A percentile compares a stretch with the other conserved stretches of the same genome.
Conservation (phyloP, 2,113 vertebrate species). For the Symphodus melops region DNA sequence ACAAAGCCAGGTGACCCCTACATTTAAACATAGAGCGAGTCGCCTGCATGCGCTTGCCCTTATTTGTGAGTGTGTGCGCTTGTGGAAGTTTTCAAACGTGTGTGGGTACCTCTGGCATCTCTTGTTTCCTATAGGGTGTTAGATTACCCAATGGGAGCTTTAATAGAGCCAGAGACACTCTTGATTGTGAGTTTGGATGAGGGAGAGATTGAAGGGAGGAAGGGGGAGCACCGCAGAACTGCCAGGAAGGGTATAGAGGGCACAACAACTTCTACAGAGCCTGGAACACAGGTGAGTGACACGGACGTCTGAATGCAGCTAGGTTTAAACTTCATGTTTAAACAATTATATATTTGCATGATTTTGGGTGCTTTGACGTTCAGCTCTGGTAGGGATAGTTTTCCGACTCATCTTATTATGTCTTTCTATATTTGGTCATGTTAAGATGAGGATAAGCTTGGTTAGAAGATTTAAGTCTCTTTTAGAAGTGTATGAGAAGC, state of each 20-base stretch:
- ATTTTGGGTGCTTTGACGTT: slow-evolving; percentile 1
- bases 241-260: slow-evolving; percentile 42
- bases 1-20: slow-evolving; percentile 72
- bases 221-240: slow-evolving; percentile 47
- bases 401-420: not conserved
- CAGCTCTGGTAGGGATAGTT: not conserved
- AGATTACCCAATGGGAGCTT: slow-evolving; percentile 78
- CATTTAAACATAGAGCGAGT: slow-evolving; percentile 53
- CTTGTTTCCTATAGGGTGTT: slow-evolving; percentile 76
- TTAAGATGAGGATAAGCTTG: not conserved
- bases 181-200: slow-evolving; percentile 76
- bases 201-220: slow-evolving; percentile 61
- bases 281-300: slow-evolving; percentile 64
- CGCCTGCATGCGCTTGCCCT: slow-evolving; percentile 10
- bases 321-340: slow-evolving; percentile 29
- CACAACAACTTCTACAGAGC: slow-evolving; percentile 63
- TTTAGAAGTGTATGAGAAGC: not conserved
- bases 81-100: slow-evolving; percentile 35
- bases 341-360: slow-evolving; percentile 3
- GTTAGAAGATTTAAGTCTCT: not conserved
- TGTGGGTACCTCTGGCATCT: slow-evolving; percentile 61
- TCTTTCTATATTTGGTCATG: slow-evolving; percentile 29
- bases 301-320: slow-evolving; percentile 43
- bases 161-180: slow-evolving; percentile 74
- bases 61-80: not conserved